phyloP scores from a whole-genome alignment of 2,113 vertebrate species.

The Austrofundulus limnaeus region DNA sequence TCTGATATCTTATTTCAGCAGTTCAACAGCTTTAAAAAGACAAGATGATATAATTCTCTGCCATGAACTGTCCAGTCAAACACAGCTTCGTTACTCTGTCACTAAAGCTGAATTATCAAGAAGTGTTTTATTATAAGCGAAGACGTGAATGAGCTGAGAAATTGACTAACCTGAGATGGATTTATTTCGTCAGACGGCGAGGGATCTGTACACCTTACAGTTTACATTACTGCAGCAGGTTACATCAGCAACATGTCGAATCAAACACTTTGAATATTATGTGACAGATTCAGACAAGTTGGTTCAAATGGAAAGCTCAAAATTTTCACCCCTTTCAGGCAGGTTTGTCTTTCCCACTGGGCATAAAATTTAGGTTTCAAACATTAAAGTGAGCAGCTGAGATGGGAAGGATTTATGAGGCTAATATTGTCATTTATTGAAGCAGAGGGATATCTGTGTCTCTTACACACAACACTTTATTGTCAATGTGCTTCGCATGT shows the following conservation, averaged over 20 bases:
- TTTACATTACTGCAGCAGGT: slow-evolving; percentile 3
- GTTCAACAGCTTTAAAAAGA: slow-evolving; percentile 39
- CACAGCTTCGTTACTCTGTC: slow-evolving; percentile 8
- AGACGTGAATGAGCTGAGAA: slow-evolving; percentile 18
- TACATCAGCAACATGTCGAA: background rate
- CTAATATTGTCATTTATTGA: too few relatives aligned
- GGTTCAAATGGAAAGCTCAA: too few relatives aligned
- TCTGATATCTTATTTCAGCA: slow-evolving; percentile 59
- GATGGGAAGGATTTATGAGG: too few relatives aligned
- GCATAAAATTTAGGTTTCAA: too few relatives aligned
- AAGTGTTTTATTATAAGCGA: background rate
- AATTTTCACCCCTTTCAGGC: background rate
- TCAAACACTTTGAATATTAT: background rate
- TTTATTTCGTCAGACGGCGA: background rate
- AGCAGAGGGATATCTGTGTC: too few relatives aligned
- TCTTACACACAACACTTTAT: too few relatives aligned
- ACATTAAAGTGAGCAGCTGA: too few relatives aligned
- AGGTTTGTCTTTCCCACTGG: too few relatives aligned
- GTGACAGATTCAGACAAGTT: background rate
- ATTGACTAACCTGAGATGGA: background rate
- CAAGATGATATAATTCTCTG: slow-evolving; percentile 47
- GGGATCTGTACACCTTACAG: background rate
- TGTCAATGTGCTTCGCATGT: too few relatives aligned
- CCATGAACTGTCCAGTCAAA: slow-evolving; percentile 22
- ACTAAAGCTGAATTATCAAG: slow-evolving; percentile 11